Evolutionary conservation across 2,797 vertebrate species (phyloP).

Genomic region (Sebastes miniatus): DNA sequence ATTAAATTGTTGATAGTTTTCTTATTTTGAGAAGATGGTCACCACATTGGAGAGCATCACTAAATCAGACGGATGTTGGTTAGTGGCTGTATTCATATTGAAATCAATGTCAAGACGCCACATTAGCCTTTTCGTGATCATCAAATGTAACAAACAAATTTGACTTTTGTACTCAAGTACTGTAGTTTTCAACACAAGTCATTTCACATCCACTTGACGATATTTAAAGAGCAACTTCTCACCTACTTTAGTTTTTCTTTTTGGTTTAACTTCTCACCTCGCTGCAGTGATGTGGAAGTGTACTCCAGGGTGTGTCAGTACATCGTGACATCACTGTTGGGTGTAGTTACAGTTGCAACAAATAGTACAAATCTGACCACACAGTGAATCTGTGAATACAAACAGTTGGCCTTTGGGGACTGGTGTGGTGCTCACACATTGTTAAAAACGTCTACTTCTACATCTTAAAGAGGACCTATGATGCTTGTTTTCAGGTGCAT

Average conservation of each 20-base stretch:
- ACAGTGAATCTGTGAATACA: background rate
- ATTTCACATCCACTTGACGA: no score
- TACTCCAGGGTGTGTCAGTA: background rate
- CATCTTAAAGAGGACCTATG: background rate
- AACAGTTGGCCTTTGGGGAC: slow-evolving; percentile 13
- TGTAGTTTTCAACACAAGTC: background rate
- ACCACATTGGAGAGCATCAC: background rate
- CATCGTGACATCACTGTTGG: background rate
- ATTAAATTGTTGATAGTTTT: background rate
- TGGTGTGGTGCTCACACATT: background rate
- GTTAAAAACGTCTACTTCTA: background rate
- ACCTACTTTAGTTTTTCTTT: no score
- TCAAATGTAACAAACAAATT: background rate
- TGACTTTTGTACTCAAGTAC: no score
- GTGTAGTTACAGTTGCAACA: background rate
- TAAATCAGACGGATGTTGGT: background rate
- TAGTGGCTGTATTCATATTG: background rate
- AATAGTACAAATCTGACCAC: no score
- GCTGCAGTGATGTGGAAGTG: background rate
- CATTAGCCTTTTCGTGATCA: background rate
- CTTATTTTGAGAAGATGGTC: background rate
- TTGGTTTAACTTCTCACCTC: no score
- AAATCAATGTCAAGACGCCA: background rate
- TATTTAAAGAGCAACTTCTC: no score
- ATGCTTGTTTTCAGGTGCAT: no score